Evolutionary conservation across 2,888 invertebrate genomes (phyloP).

Genomic region (Nemotelus nigrinus): DNA sequence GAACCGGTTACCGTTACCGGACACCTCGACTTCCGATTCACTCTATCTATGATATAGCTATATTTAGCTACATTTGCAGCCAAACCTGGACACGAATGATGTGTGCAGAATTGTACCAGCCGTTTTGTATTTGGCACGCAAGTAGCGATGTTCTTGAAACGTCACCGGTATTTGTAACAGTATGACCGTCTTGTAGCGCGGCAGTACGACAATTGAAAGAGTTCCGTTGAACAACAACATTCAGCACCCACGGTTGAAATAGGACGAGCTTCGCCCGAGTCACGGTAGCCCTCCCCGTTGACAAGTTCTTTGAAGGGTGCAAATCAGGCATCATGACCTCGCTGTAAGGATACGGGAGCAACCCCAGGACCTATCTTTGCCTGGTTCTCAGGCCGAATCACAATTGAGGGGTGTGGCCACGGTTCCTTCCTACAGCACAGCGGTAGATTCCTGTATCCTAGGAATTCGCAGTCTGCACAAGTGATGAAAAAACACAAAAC

Average conservation of each 20-base stretch:
- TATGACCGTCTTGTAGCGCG: constrained; percentile 65
- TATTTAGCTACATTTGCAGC: constrained; percentile 37
- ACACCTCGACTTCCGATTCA: constrained; percentile 66
- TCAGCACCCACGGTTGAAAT: constrained; percentile 39
- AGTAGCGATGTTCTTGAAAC: constrained; percentile 6
- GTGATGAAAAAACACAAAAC: constrained; percentile 26
- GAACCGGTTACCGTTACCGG: constrained; percentile 67
- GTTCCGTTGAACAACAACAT: constrained; percentile 37
- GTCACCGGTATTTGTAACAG: constrained; percentile 53
- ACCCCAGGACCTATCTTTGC: constrained; percentile 55
- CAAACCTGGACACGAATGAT: constrained; percentile 1
- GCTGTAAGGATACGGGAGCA: constrained; percentile 1
- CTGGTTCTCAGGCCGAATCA: constrained; percentile 51
- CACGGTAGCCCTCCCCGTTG: constrained; percentile 53
- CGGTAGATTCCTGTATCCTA: constrained; percentile 46
- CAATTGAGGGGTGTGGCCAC: constrained; percentile 48
- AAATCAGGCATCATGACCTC: constrained; percentile 13
- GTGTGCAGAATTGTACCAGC: neutral
- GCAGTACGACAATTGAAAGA: constrained; percentile 64
- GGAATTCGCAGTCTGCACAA: constrained; percentile 47
- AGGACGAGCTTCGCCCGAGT: constrained; percentile 34
- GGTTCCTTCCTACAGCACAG: constrained; percentile 33
- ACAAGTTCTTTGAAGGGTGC: constrained; percentile 13
- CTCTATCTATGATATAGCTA: constrained; percentile 52
- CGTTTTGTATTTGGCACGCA: neutral